Evolutionary conservation across 2,113 vertebrate genomes (phyloP), one percentile per base, ranked within the genome.

Genomic region (Dissostichus mawsoni): DNA sequence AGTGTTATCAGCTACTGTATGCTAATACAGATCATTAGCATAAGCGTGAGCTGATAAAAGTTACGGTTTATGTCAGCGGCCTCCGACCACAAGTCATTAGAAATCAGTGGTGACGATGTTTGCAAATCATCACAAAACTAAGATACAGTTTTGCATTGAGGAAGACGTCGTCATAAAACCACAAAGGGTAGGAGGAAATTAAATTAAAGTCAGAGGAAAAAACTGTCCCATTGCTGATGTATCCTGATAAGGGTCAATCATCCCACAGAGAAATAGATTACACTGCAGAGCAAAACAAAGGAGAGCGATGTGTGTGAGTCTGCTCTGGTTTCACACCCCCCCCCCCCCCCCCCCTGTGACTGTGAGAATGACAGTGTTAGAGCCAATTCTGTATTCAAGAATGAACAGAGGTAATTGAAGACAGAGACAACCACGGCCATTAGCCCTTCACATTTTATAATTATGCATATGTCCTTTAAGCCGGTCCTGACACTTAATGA

Each of bases 401-500:
- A 67, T 79, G 75, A 76, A 56, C 20, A 33, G 59, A 14, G 48
- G 51, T 85, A 78, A 83, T 41, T 67, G 12, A 77, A 77, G 76
- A 83, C 67, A 55, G 13, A 75, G 48, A 70, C 58, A 80, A 48
- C 52, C 59, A 29, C 33, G 3, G 13, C 29, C 66, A 80, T 75
- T 57, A 72, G 64, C 78, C 4, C 61, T 14, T 61, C 14, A 23
- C 71, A 44, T 69, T 76, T 33, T 72, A 89, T 63, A 90, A 87
- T 81, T 84, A 87, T 87, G 63, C 83, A 87, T 80, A 53, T 58
- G 64, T 78, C 69, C 82, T 85, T 74, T 78, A 84, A 82, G 64
- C 61, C 18, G 61, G 67, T 6, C 69, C 0, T 36, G 63, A 69
- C 72, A 78, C 71, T 74, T 77, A 69, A 89, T 52, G 80, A 86